Conservation (phyloP, 92 coral and sea anemone genomes). For the Metridium senile region DNA sequence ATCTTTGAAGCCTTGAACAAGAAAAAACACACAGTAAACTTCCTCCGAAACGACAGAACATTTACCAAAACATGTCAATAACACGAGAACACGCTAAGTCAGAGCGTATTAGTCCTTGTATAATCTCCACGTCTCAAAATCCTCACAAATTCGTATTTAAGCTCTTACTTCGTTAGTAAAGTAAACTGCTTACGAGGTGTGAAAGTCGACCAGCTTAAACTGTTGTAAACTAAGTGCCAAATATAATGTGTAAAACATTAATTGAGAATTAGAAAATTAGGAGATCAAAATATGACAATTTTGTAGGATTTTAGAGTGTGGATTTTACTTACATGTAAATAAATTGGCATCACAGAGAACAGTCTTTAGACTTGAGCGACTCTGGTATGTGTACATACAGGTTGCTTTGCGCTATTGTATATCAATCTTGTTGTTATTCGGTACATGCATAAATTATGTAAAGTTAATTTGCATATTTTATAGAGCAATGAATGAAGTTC, state of each 20-base stretch:
- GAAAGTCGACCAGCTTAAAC: background rate
- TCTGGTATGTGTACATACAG: slow-evolving; percentile 1
- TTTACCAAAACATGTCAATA: too few relatives aligned
- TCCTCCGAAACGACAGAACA: too few relatives aligned
- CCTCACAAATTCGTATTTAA: background rate
- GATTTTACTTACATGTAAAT: background rate
- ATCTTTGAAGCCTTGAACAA: too few relatives aligned
- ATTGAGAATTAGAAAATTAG: too few relatives aligned
- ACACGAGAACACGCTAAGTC: background rate
- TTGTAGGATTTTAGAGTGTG: background rate
- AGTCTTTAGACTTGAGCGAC: background rate
- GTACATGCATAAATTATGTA: background rate
- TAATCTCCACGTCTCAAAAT: background rate
- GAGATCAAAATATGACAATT: too few relatives aligned
- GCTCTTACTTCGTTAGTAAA: background rate
- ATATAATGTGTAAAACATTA: too few relatives aligned
- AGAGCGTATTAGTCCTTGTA: background rate
- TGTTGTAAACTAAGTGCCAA: background rate
- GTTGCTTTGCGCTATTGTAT: slow-evolving; percentile 1
- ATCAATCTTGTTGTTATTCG: background rate
- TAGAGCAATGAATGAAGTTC: background rate
- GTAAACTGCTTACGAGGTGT: background rate
- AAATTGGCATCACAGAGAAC: background rate
- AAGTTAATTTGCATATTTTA: background rate
- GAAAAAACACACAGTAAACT: too few relatives aligned